phyloP scores from a whole-genome alignment of 2,113 vertebrate genomes.

The Sylvietta virens region DNA sequence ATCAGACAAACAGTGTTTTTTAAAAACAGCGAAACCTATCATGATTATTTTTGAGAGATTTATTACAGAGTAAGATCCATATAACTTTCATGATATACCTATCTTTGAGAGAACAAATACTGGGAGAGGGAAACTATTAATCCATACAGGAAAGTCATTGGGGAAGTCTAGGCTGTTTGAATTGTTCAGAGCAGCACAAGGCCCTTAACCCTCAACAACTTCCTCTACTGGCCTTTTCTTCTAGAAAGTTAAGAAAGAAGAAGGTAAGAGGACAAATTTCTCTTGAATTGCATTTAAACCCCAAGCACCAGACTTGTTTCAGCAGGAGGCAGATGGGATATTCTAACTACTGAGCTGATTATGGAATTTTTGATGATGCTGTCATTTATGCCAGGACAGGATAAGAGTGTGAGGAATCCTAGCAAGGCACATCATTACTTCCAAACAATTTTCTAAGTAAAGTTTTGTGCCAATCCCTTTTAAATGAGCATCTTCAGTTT shows the following conservation, averaged over 20 bases:
- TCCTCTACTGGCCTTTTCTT: neutral
- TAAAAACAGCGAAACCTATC: neutral
- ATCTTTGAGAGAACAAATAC: neutral
- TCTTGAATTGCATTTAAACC: neutral
- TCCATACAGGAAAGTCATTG: neutral
- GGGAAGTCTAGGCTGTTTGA: neutral
- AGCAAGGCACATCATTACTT: neutral
- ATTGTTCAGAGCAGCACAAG: neutral
- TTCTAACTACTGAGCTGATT: neutral
- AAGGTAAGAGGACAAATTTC: neutral
- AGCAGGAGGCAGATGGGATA: neutral
- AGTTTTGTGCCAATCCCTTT: neutral
- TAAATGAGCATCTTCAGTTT: neutral
- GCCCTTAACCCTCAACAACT: neutral
- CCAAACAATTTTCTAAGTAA: neutral
- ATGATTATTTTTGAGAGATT: neutral
- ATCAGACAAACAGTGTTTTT: neutral
- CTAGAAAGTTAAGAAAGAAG: neutral
- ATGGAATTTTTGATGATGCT: neutral
- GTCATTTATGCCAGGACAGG: neutral
- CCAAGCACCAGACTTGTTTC: neutral
- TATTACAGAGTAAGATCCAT: neutral
- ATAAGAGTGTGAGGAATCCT: neutral
- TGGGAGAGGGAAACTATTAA: neutral
- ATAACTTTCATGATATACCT: neutral